phyloP scores from a whole-genome alignment of 2,113 vertebrate genomes.

The Pseudolaguvia tuberculata region DNA sequence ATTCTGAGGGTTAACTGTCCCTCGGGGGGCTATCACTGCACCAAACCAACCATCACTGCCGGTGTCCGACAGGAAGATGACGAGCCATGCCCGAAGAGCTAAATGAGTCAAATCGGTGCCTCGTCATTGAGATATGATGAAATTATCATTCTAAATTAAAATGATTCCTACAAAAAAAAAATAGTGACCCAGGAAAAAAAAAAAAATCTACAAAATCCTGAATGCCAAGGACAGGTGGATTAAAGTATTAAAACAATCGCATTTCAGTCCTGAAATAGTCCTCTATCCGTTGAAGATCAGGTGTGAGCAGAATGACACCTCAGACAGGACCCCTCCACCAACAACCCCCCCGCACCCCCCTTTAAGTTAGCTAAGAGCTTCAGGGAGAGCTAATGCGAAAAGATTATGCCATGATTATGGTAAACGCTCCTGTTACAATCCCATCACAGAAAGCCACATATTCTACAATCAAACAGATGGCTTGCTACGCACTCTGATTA shows the following conservation, averaged over 20 bases:
- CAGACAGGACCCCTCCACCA: conserved; percentile 23
- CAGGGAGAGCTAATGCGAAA: conserved; percentile 64
- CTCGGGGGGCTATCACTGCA: conserved; percentile 66
- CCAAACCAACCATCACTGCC: conserved; percentile 63
- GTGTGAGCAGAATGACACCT: conserved; percentile 64
- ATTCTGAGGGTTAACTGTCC: conserved; percentile 69
- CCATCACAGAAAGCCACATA: conserved; percentile 54
- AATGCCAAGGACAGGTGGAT: conserved; percentile 79
- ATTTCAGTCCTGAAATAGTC: conserved; percentile 80
- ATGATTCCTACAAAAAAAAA: not conserved
- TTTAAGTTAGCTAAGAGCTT: conserved; percentile 57
- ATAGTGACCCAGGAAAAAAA: conserved; percentile 40
- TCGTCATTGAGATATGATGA: conserved; percentile 54
- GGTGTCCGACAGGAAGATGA: conserved; percentile 60
- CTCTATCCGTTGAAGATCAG: conserved; percentile 70
- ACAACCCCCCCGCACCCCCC: conserved; percentile 50
- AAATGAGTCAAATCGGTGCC: conserved; percentile 58
- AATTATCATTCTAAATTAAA: conserved; percentile 55
- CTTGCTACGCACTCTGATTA: conserved; percentile 28
- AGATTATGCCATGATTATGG: conserved; percentile 69
- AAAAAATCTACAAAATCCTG: conserved; percentile 71
- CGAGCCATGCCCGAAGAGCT: conserved; percentile 64
- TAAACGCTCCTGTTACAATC: conserved; percentile 59
- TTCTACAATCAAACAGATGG: conserved; percentile 50
- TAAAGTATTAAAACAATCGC: conserved; percentile 82